Percentiles rank a stretch among this genome's conserved stretches.
These are phyloP conservation scores for Helarctos malayanus DNA, from an alignment of 2,797 vertebrate species.

Conservation along the genomic window DNA sequence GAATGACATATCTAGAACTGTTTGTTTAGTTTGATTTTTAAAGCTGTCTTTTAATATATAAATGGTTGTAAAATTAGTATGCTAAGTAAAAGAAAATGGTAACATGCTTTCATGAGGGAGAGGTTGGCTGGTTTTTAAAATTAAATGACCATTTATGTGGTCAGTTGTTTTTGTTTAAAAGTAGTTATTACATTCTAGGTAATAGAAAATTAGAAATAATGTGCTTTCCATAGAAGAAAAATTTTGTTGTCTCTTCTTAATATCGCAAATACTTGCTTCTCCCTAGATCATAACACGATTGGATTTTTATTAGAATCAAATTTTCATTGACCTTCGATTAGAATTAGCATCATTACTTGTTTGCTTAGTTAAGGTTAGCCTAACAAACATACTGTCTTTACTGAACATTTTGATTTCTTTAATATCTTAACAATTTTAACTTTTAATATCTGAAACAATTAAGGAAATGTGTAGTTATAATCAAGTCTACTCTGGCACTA, in stretches of 20 bases:
- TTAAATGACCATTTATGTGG: not conserved
- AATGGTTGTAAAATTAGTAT: not conserved
- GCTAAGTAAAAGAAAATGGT: constrained; percentile 3
- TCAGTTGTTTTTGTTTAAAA: not conserved
- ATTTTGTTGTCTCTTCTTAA: not conserved
- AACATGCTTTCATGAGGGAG: not conserved
- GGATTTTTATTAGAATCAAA: constrained; percentile 50
- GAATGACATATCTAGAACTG: not conserved
- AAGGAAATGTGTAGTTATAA: not conserved
- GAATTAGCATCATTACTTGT: not conserved
- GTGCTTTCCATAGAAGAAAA: constrained; percentile 25
- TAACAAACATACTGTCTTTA: not conserved
- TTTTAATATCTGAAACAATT: not conserved
- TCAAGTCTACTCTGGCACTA: not conserved
- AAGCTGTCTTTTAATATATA: constrained; percentile 8
- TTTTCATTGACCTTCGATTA: not conserved
- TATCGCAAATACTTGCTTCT: constrained; percentile 25
- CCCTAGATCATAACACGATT: not conserved
- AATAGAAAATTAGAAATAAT: constrained; percentile 35
- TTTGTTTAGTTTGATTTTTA: constrained; percentile 28
- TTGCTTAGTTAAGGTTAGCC: not conserved
- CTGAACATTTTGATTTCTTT: not conserved
- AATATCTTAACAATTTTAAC: not conserved
- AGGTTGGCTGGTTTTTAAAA: not conserved
- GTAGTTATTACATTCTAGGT: not conserved